These are phyloP conservation scores for Zaprionus obscuricornis DNA, from an alignment of 2,888 invertebrate species.

Conservation along the genomic window DNA sequence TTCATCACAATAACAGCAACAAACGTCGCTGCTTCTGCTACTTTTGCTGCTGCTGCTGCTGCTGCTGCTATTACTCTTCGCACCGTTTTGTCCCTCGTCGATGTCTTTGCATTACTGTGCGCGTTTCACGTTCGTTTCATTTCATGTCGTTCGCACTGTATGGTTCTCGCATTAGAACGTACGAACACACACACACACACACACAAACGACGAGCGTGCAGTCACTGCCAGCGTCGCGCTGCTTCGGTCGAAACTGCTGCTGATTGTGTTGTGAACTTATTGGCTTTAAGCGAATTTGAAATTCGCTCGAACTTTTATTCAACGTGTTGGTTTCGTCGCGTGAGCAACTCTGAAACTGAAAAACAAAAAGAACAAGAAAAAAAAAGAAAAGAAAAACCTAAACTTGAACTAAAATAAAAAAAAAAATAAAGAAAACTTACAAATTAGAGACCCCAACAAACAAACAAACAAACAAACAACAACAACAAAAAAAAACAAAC, in stretches of 20 bases:
- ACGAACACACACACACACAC: neutral
- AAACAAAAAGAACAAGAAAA: conserved; percentile 31
- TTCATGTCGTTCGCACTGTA: conserved; percentile 24
- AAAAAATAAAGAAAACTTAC: conserved; percentile 31
- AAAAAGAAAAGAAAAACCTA: no score
- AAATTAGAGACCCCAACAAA: conserved; percentile 35
- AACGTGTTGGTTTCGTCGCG: conserved; percentile 77
- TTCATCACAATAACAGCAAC: conserved; percentile 21
- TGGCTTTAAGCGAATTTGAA: conserved; percentile 76
- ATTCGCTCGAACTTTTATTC: conserved; percentile 75
- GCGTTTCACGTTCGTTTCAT: conserved; percentile 13
- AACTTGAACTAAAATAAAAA: no score
- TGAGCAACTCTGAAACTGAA: conserved; percentile 71
- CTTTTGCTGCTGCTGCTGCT: conserved; percentile 18
- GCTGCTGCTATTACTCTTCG: neutral
- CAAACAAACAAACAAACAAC: conserved; percentile 22
- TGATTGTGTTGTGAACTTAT: conserved; percentile 68
- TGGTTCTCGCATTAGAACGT: neutral
- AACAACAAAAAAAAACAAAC: conserved; percentile 13
- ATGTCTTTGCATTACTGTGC: no score
- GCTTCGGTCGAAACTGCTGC: conserved; percentile 39
- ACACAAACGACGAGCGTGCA: conserved; percentile 24
- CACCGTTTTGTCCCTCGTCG: no score
- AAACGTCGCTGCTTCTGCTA: conserved; percentile 12
- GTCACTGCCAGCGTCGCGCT: conserved; percentile 16